Evolutionary conservation across 2,797 vertebrate species (phyloP).

Genomic region (Gymnodraco acuticeps): DNA sequence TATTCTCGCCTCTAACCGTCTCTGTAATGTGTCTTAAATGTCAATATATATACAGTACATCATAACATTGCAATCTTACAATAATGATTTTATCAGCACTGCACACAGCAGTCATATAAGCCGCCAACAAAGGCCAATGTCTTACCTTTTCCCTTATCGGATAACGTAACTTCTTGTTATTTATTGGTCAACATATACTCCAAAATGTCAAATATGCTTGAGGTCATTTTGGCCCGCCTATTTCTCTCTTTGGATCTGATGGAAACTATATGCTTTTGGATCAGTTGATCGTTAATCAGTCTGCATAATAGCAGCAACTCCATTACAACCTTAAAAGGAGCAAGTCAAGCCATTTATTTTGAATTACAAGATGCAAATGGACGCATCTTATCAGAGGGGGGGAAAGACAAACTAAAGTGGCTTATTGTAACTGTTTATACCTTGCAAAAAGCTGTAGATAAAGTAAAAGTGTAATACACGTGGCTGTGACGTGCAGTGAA

Average conservation of each 20-base stretch:
- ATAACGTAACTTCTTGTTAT: background rate
- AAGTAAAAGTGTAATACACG: background rate
- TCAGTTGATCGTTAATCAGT: background rate
- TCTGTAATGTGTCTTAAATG: background rate
- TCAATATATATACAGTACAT: background rate
- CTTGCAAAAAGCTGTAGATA: background rate
- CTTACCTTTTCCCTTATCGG: no score
- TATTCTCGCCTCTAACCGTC: background rate
- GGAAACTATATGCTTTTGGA: background rate
- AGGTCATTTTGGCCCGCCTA: background rate
- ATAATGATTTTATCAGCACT: background rate
- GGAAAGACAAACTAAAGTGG: background rate
- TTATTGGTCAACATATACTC: background rate
- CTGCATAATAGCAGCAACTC: background rate
- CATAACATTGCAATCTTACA: background rate
- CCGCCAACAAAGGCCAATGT: background rate
- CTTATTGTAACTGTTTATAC: background rate
- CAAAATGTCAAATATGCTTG: background rate
- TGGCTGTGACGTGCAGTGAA: constrained; percentile 13
- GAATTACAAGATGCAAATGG: background rate
- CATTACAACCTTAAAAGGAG: no score
- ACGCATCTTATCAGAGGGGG: background rate
- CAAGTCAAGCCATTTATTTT: background rate
- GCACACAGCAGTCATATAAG: background rate
- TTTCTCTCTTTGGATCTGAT: background rate